A percentile compares a stretch with the other conserved stretches of the same genome.
Conservation (phyloP, 2,797 vertebrate genomes). For the Rhinophrynus dorsalis region DNA sequence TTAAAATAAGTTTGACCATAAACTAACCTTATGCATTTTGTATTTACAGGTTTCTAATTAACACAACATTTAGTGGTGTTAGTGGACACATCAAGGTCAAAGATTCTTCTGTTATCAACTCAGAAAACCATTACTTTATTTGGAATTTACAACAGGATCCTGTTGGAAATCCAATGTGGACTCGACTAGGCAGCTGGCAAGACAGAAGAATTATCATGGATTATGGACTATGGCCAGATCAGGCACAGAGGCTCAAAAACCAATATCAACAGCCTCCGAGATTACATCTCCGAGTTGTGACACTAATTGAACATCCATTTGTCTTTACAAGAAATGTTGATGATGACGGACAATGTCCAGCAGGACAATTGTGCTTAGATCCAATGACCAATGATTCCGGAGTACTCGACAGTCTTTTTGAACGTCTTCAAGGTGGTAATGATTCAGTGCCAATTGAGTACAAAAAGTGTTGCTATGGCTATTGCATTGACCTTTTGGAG, state of each 20-base stretch:
- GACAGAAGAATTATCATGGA: conserved; percentile 86
- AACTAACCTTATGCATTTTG: background rate
- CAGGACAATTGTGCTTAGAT: conserved; percentile 91
- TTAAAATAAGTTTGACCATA: background rate
- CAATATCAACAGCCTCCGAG: conserved; percentile 69
- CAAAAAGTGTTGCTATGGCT: conserved; percentile 96
- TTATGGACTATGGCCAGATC: conserved; percentile 87
- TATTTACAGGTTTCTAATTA: conserved; percentile 87
- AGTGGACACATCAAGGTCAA: conserved; percentile 84
- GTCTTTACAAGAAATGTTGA: conserved; percentile 96
- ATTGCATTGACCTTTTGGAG: conserved; percentile 93
- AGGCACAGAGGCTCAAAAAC: conserved; percentile 76
- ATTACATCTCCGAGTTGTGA: conserved; percentile 89
- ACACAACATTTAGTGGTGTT: conserved; percentile 88
- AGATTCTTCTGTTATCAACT: conserved; percentile 77
- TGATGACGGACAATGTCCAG: conserved; percentile 88
- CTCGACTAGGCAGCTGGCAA: conserved; percentile 90
- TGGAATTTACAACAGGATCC: conserved; percentile 97
- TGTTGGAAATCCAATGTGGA: conserved; percentile 92
- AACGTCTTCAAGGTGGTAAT: conserved; percentile 80
- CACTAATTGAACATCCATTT: conserved; percentile 93
- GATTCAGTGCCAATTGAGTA: conserved; percentile 79
- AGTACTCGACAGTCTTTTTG: conserved; percentile 79
- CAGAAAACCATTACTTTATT: conserved; percentile 94
- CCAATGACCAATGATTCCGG: conserved; percentile 88